A percentile compares a stretch with the other conserved stretches of the same genome.
phyloP scores from a whole-genome alignment of 2,797 vertebrate genomes.

The Cynopterus sphinx region DNA sequence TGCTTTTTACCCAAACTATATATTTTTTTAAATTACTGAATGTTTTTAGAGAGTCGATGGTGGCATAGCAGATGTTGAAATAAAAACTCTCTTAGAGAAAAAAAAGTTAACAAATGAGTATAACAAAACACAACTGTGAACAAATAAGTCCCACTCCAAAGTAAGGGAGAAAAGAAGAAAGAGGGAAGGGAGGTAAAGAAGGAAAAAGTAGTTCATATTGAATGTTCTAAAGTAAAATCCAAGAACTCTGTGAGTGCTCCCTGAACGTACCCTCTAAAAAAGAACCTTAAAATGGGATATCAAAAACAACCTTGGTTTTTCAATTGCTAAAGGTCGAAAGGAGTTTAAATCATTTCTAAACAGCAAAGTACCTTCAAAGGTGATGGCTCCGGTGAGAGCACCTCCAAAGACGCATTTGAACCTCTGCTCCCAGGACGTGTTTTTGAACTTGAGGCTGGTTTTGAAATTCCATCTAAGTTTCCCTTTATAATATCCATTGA shows the following conservation, averaged over 20 bases:
- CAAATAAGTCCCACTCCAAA: background rate
- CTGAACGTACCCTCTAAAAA: background rate
- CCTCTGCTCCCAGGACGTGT: conserved; percentile 79
- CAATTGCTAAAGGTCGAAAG: background rate
- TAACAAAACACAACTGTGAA: background rate
- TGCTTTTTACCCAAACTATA: background rate
- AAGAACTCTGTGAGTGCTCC: background rate
- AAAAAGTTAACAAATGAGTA: background rate
- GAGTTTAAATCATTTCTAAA: background rate
- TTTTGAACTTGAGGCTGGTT: conserved; percentile 85
- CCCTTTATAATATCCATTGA: conserved; percentile 89
- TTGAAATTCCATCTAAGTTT: conserved; percentile 89
- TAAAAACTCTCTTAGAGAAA: background rate
- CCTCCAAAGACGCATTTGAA: conserved; percentile 85
- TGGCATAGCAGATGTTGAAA: background rate
- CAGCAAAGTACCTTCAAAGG: conserved; percentile 84
- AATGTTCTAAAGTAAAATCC: background rate
- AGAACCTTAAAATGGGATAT: background rate
- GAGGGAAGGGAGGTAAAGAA: background rate
- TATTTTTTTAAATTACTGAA: background rate
- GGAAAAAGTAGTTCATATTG: background rate
- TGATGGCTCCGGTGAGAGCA: conserved; percentile 85
- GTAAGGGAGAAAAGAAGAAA: background rate
- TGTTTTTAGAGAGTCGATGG: background rate
- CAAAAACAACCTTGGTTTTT: background rate